Percentiles rank a stretch among this genome's conserved stretches.
These are phyloP conservation scores for Nestor notabilis DNA, from an alignment of 2,113 vertebrate genomes.

Conservation along the genomic window DNA sequence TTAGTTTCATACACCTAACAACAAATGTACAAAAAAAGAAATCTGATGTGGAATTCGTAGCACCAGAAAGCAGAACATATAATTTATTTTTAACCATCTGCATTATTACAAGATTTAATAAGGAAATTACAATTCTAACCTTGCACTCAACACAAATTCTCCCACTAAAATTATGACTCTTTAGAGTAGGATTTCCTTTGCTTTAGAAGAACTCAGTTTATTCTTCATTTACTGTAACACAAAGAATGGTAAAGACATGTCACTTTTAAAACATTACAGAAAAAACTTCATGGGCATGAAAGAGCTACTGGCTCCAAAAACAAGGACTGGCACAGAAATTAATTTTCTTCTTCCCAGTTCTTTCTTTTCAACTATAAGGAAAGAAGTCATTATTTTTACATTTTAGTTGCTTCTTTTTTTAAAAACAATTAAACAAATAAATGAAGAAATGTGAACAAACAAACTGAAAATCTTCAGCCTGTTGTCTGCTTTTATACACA, in stretches of 20 bases:
- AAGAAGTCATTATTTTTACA: not conserved
- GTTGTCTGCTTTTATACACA: not conserved
- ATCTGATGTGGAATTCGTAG: not conserved
- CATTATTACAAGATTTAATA: not conserved
- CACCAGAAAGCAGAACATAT: not conserved
- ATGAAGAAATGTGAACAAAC: not conserved
- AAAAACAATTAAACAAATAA: not conserved
- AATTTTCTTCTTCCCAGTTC: not conserved
- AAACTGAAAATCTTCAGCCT: not conserved
- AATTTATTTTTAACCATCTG: not conserved
- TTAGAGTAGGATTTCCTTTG: not conserved
- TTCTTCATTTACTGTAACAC: not conserved
- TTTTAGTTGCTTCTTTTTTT: not conserved
- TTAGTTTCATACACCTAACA: not conserved
- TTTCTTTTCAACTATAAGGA: not conserved
- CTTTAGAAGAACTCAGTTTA: not conserved
- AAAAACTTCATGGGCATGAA: not conserved
- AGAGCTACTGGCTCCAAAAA: not conserved
- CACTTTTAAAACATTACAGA: not conserved
- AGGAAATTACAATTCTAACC: not conserved
- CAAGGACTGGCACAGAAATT: not conserved
- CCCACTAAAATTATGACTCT: not conserved
- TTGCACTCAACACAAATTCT: not conserved
- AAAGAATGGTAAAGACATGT: not conserved
- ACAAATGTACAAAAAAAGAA: not conserved